phyloP scores from a whole-genome alignment of 2,888 invertebrate genomes.

The Eurytoma californica region DNA sequence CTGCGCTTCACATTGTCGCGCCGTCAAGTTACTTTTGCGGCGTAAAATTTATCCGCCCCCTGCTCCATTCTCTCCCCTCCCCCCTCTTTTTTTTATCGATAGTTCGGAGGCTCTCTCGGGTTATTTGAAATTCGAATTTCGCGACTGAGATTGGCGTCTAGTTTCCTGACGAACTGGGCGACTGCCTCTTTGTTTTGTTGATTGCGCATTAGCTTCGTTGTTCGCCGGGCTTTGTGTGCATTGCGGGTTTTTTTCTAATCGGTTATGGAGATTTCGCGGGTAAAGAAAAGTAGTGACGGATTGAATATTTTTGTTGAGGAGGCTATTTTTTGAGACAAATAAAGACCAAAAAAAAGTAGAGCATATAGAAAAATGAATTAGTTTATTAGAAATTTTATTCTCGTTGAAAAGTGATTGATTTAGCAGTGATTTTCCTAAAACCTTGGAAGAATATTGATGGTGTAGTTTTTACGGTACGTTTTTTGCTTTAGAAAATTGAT shows the following conservation, averaged over 20 bases:
- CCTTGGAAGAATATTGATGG: too few species aligned
- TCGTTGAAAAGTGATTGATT: too few species aligned
- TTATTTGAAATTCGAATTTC: conserved; percentile 18
- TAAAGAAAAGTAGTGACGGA: too few species aligned
- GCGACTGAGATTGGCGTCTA: background rate
- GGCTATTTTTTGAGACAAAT: too few species aligned
- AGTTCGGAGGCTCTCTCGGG: background rate
- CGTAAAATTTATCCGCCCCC: background rate
- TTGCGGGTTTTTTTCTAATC: background rate
- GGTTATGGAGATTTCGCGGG: background rate
- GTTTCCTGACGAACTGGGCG: background rate
- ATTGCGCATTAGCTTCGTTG: background rate
- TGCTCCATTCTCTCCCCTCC: too few species aligned
- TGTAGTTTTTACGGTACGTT: too few species aligned
- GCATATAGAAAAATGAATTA: too few species aligned
- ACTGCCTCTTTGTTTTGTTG: background rate
- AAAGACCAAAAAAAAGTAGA: too few species aligned
- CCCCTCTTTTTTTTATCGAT: background rate
- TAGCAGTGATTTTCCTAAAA: too few species aligned
- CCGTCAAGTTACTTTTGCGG: background rate
- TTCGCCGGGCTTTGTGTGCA: background rate
- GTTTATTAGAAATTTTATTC: too few species aligned
- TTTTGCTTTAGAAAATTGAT: too few species aligned
- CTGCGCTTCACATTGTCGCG: background rate
- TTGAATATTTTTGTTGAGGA: too few species aligned